Evolutionary conservation across 1,140 invertebrate genomes (phyloP).

Genomic region (Cyclargus thomasi): DNA sequence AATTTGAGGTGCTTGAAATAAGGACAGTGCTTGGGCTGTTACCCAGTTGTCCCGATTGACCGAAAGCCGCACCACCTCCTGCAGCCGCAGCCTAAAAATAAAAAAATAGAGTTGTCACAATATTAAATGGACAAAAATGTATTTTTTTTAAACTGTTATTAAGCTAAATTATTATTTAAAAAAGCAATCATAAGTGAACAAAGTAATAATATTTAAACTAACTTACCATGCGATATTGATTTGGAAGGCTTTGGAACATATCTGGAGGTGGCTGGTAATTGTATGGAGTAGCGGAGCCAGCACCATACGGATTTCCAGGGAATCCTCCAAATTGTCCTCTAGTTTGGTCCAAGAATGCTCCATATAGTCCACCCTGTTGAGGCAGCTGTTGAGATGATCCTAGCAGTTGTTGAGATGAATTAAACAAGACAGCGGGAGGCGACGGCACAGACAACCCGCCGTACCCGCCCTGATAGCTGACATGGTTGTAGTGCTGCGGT

Average conservation of each 20-base stretch:
- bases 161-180: no score
- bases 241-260: constrained; percentile 86
- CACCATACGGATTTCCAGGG: constrained; percentile 67
- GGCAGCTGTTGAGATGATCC: constrained; percentile 82
- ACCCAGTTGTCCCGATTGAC: constrained; percentile 85
- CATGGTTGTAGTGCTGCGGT: constrained; percentile 74
- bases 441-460: constrained; percentile 87
- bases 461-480: constrained; percentile 75
- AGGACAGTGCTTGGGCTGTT: constrained; percentile 91
- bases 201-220: neutral
- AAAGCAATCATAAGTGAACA: neutral
- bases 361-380: constrained; percentile 83
- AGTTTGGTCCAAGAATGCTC: constrained; percentile 69
- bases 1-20: constrained; percentile 90
- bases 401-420: constrained; percentile 81
- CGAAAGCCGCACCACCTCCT: constrained; percentile 80
- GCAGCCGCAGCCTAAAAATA: constrained; percentile 69
- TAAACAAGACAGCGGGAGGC: constrained; percentile 86
- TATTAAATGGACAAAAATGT: no score
- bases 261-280: constrained; percentile 81
- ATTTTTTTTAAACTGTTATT: no score
- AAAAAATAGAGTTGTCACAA: no score
- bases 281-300: constrained; percentile 70
- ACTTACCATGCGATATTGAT: constrained; percentile 83
- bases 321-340: constrained; percentile 69